Percentiles rank a stretch among this genome's conserved stretches.
Conservation (phyloP, 1,140 invertebrate genomes). For the Onthophagus taurus region DNA sequence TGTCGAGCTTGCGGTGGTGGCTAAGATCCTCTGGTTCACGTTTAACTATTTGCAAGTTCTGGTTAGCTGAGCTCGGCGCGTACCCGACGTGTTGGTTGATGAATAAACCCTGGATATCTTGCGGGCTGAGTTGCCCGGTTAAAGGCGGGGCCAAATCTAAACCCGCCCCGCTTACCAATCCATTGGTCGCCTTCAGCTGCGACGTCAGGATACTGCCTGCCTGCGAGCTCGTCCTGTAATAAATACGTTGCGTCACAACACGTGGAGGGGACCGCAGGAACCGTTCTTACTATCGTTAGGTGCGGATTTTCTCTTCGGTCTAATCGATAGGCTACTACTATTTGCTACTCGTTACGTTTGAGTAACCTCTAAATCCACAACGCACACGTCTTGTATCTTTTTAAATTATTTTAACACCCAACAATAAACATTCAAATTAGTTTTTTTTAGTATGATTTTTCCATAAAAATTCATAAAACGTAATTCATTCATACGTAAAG, state of each 20-base stretch:
- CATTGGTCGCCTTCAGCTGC: slow-evolving; percentile 46
- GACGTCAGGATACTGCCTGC: slow-evolving; percentile 37
- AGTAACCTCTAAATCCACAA: too few relatives aligned
- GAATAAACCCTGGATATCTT: slow-evolving; percentile 53
- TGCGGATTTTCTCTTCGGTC: too few relatives aligned
- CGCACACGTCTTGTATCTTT: too few relatives aligned
- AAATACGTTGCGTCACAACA: slow-evolving; percentile 20
- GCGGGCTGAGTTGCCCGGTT: slow-evolving; percentile 37
- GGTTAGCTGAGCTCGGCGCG: slow-evolving; percentile 32
- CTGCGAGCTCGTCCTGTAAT: slow-evolving; percentile 37
- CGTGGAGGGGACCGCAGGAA: slow-evolving; percentile 5
- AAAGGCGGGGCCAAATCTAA: slow-evolving; percentile 42
- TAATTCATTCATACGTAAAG: too few relatives aligned
- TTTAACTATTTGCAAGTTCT: slow-evolving; percentile 46
- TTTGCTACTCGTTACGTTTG: too few relatives aligned
- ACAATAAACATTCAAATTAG: too few relatives aligned
- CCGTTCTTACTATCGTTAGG: too few relatives aligned
- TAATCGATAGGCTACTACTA: too few relatives aligned
- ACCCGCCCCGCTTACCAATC: slow-evolving; percentile 45
- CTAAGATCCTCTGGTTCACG: slow-evolving; percentile 57
- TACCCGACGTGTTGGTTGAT: slow-evolving; percentile 45
- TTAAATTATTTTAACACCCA: too few relatives aligned
- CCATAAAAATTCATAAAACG: too few relatives aligned
- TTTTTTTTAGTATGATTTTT: too few relatives aligned
- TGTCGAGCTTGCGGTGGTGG: slow-evolving; percentile 39